Evolutionary conservation across 2,888 invertebrate species (phyloP), one percentile per base, ranked within the genome.

Genomic region (Hedychridium roseum): DNA sequence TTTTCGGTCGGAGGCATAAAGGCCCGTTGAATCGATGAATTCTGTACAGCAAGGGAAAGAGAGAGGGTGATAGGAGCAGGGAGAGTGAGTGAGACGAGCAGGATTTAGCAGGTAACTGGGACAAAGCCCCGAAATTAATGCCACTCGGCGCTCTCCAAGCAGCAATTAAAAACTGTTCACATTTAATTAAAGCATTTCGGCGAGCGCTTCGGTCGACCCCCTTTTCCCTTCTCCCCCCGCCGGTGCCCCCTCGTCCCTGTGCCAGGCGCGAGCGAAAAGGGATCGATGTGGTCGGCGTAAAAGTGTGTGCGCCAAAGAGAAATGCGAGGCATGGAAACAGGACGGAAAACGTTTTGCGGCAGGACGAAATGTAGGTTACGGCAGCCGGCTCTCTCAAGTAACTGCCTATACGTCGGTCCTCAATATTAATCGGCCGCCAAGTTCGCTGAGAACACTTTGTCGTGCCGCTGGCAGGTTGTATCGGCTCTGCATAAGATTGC

Each of bases 81-180:
- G 43, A 34, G 41, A 34, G 26, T 16, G 3, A 14, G 12, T 16
- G 14, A 32, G 40, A 42, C 38, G 47, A 41, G 54, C 38, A 15
- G 47, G 43, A 56, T 66, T 63, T 52, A 44, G 41, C 54, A 44
- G 50, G 56, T 57, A 68, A 70, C 62, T 68, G 43, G 64, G 60
- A 55, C 66, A 60, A 65, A 63, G 60, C 52, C 55, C 50, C 45
- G 43, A 66, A 70, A 70, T 70, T 60, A 64, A 69, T 60, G 56
- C 51, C 49, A 57, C 59, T 60, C 59, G 50, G 39, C 45, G 48
- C 57, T 56, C 57, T 51, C 50, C 53, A 42, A 64, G 50, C 54
- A 41, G 59, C 64, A 66, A 71, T 71, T 66, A 67, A 71, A 73
- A 71, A 67, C 61, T 68, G 66, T 66, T 71, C 64, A 59, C 62